Evolutionary conservation across 2,888 invertebrate species (phyloP).

Genomic region (Erebia palarica): DNA sequence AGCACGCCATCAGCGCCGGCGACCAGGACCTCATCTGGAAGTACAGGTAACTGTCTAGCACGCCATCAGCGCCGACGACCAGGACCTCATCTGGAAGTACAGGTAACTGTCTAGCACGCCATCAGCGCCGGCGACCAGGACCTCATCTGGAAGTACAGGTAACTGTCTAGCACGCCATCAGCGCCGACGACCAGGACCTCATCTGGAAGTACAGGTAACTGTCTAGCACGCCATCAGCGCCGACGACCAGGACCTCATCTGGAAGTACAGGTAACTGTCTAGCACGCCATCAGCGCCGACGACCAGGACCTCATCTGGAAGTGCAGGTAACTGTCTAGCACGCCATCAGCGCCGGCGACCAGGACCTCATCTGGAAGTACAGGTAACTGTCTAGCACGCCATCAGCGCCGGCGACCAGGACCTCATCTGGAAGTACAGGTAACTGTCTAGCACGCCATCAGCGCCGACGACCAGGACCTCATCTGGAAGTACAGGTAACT

Average conservation of each 20-base stretch:
- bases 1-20: constrained; percentile 89
- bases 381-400: too few species aligned
- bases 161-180: constrained; percentile 85
- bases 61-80: constrained; percentile 93
- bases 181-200: constrained; percentile 96
- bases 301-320: constrained; percentile 99
- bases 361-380: constrained; percentile 99
- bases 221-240: constrained; percentile 87
- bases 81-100: constrained; percentile 99
- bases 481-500: too few species aligned
- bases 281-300: constrained; percentile 89
- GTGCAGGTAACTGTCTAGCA: too few species aligned
- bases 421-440: constrained; percentile 98
- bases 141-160: constrained; percentile 98
- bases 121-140: constrained; percentile 96
- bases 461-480: constrained; percentile 96
- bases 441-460: constrained; percentile 85
- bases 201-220: too few species aligned
- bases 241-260: constrained; percentile 97
- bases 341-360: constrained; percentile 93
- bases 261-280: too few species aligned
- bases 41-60: too few species aligned
- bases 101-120: too few species aligned
- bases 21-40: constrained; percentile 99
- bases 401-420: constrained; percentile 96